These are phyloP conservation scores for Phenacoccus solenopsis DNA, from an alignment of 1,140 invertebrate species.

Conservation along the genomic window DNA sequence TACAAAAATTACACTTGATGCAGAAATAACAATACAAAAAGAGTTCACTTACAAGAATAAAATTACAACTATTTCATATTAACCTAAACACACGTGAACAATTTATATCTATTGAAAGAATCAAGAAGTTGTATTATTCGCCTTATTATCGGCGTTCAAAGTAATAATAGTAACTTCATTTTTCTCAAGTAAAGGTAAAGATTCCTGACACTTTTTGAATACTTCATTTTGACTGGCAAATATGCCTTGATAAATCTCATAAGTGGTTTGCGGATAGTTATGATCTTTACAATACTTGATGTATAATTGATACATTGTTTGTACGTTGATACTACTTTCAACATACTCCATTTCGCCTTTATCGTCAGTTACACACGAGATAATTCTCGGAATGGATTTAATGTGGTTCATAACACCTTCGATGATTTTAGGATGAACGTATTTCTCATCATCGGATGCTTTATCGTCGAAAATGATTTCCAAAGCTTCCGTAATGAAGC, in stretches of 20 bases:
- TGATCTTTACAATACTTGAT: constrained; percentile 6
- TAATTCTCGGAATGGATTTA: background rate
- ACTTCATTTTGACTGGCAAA: constrained; percentile 7
- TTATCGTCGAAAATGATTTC: constrained; percentile 6
- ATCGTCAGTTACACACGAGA: background rate
- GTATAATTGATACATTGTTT: constrained; percentile 7
- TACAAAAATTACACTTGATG: no score
- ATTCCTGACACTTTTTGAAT: constrained; percentile 10
- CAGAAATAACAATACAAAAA: no score
- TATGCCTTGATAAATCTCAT: background rate
- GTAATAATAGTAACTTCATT: background rate
- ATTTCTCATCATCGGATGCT: background rate
- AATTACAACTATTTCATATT: no score
- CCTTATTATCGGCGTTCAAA: background rate
- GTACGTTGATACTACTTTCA: background rate
- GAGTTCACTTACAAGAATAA: no score
- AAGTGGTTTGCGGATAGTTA: background rate
- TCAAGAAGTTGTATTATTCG: background rate
- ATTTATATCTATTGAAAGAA: background rate
- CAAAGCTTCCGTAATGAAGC: background rate
- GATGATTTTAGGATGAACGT: background rate
- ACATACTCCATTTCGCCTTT: background rate
- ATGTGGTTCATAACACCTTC: constrained; percentile 7
- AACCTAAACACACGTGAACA: no score
- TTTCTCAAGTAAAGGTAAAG: background rate